A percentile compares a stretch with the other conserved stretches of the same genome.
Evolutionary conservation across 2,888 invertebrate species (phyloP).

Genomic region (Xiphydria camelus): DNA sequence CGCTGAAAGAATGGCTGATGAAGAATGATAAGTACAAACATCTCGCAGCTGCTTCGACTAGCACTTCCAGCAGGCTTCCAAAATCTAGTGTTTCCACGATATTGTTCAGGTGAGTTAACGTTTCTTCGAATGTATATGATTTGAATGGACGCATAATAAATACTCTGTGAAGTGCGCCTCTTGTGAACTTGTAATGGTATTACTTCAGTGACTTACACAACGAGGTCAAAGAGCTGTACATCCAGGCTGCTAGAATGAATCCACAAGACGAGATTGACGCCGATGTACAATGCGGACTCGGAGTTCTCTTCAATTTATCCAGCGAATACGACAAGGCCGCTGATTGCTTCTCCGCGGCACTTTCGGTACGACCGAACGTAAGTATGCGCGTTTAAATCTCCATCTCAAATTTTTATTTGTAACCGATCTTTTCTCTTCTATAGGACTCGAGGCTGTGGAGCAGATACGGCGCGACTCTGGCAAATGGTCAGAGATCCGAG

Average conservation of each 20-base stretch:
- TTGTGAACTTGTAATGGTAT: constrained; percentile 7
- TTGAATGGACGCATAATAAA: constrained; percentile 1
- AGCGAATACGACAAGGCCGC: constrained; percentile 95
- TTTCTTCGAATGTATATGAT: constrained; percentile 13
- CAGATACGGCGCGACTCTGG: constrained; percentile 93
- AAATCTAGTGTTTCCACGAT: constrained; percentile 48
- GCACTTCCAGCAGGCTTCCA: too few species aligned
- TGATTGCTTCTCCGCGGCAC: constrained; percentile 91
- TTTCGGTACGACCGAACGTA: constrained; percentile 79
- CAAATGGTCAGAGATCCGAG: constrained; percentile 92
- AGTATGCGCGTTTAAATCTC: constrained; percentile 31
- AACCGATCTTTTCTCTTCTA: constrained; percentile 18
- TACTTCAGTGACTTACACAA: constrained; percentile 61
- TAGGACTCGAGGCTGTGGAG: constrained; percentile 96
- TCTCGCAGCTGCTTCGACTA: too few species aligned
- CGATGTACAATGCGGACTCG: constrained; percentile 91
- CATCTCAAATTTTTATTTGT: neutral
- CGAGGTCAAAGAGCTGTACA: constrained; percentile 74
- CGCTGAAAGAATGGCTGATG: constrained; percentile 77
- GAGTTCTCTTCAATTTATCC: constrained; percentile 92
- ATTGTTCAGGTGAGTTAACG: constrained; percentile 38
- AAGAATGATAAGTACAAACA: constrained; percentile 82
- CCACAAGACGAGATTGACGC: constrained; percentile 76
- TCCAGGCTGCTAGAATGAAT: constrained; percentile 78
- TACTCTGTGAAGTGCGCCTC: constrained; percentile 7